These are phyloP conservation scores for Dryadula phaetusa DNA, from an alignment of 2,888 invertebrate genomes.

Conservation along the genomic window DNA sequence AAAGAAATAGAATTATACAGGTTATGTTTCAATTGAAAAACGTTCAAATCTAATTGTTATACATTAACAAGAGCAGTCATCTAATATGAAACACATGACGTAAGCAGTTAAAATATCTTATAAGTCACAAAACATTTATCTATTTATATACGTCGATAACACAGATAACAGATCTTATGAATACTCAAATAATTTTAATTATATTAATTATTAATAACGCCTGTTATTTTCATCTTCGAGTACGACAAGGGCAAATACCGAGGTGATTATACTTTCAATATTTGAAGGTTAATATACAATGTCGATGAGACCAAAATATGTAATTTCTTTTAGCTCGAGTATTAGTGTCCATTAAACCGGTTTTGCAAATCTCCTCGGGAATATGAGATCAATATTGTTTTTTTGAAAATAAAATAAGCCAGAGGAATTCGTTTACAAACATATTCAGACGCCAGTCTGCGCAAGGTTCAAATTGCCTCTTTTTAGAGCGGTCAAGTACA, in stretches of 20 bases:
- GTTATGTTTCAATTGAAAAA: not conserved
- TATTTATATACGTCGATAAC: too few species aligned
- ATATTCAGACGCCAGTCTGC: slow-evolving; percentile 35
- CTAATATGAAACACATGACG: not conserved
- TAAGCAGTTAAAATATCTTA: too few species aligned
- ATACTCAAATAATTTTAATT: too few species aligned
- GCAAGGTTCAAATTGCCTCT: slow-evolving; percentile 48
- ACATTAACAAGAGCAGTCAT: not conserved
- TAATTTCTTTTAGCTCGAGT: slow-evolving; percentile 18
- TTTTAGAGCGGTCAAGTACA: slow-evolving; percentile 52
- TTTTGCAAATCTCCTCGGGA: not conserved
- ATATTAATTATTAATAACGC: not conserved
- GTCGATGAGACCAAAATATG: slow-evolving; percentile 3
- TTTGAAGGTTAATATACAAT: slow-evolving; percentile 30
- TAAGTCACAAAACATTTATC: too few species aligned
- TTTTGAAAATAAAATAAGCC: slow-evolving; percentile 16
- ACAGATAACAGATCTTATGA: too few species aligned
- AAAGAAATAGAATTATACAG: not conserved
- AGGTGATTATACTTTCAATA: slow-evolving; percentile 3
- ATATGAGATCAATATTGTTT: slow-evolving; percentile 9
- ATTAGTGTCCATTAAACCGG: slow-evolving; percentile 21
- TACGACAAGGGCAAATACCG: not conserved
- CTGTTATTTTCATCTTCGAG: not conserved
- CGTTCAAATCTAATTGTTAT: not conserved
- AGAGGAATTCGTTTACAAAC: slow-evolving; percentile 29